A percentile compares a stretch with the other conserved stretches of the same genome.
Evolutionary conservation across 2,797 vertebrate species (phyloP).

Genomic region (Sylvia borin): DNA sequence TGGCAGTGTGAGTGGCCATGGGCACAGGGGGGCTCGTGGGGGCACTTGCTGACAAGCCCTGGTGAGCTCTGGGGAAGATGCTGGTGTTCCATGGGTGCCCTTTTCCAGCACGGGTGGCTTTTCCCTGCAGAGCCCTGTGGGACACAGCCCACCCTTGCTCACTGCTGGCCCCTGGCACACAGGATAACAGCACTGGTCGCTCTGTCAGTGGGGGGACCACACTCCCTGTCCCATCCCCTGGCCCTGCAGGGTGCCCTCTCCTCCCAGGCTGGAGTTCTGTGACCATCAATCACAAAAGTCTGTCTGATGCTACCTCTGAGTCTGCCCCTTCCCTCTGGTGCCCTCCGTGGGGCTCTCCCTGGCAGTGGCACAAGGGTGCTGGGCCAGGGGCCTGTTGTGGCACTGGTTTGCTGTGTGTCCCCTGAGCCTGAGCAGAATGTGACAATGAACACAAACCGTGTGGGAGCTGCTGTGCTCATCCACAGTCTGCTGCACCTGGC

Average conservation of each 20-base stretch:
- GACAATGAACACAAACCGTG: neutral
- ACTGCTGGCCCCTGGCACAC: neutral
- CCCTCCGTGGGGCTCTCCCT: neutral
- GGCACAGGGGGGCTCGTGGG: neutral
- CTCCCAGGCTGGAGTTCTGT: neutral
- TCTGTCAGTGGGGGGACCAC: rapidly evolving
- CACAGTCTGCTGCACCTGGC: neutral
- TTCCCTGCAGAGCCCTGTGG: neutral
- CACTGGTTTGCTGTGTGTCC: neutral
- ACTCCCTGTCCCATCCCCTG: neutral
- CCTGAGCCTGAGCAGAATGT: neutral
- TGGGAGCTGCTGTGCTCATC: neutral
- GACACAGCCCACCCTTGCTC: neutral
- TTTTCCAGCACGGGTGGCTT: neutral
- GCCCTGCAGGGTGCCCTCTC: neutral
- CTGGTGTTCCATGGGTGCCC: neutral
- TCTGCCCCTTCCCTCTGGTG: neutral
- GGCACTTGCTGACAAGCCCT: neutral
- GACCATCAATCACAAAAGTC: slow-evolving; percentile 33
- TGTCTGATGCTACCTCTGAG: slow-evolving; percentile 52
- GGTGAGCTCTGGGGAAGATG: neutral
- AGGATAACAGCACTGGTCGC: neutral
- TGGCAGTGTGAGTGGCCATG: neutral
- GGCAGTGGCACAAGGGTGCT: neutral
- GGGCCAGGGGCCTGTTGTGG: neutral